These are phyloP conservation scores for Danio jaintianensis DNA, from an alignment of 2,797 vertebrate genomes.

Conservation along the genomic window DNA sequence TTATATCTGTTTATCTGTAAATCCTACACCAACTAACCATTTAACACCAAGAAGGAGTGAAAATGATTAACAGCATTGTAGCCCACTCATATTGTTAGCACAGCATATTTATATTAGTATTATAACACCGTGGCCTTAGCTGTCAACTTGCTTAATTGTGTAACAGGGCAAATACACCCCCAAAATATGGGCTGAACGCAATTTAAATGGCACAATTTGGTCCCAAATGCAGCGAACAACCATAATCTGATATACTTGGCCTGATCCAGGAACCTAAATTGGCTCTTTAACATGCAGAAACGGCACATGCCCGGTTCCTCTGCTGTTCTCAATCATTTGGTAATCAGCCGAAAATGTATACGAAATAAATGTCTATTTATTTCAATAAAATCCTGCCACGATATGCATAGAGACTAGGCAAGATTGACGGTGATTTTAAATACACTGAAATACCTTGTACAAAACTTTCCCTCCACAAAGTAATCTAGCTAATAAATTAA, in stretches of 20 bases:
- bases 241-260: neutral
- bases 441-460: neutral
- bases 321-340: neutral
- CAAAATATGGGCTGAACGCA: neutral
- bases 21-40: no score
- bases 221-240: neutral
- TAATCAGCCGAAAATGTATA: neutral
- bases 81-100: neutral
- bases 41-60: neutral
- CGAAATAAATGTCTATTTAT: neutral
- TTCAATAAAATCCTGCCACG: neutral
- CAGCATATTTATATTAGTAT: no score
- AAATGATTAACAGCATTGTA: neutral
- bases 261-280: neutral
- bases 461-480: neutral
- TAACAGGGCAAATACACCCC: neutral
- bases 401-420: neutral
- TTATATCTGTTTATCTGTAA: no score
- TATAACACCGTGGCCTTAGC: neutral
- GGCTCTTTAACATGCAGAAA: neutral
- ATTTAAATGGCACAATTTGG: neutral
- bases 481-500: constrained; percentile 1
- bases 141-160: neutral
- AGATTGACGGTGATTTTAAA: neutral
- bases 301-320: neutral